Base-by-base conservation (phyloP, 1,140 invertebrate genomes). In the Halictus rubicundus region DNA sequence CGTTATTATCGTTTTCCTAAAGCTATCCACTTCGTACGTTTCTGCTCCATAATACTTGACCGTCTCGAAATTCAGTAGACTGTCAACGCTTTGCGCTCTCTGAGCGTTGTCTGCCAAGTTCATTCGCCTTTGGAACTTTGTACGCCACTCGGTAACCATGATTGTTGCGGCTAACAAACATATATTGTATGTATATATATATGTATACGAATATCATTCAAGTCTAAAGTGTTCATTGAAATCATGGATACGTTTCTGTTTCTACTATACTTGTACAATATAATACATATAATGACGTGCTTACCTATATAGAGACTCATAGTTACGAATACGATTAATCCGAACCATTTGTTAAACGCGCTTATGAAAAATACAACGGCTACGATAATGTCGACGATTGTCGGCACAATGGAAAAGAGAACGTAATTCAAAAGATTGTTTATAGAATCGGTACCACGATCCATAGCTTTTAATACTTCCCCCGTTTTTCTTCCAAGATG, bases 11-110 rank as follows among this genome's bases (percentile, higher is more conserved):
- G 97, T 96, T 54, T 96, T 95, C 80, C 95, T 94, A 89, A 98
- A 99, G 63, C 95, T 94, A 65, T 97, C 92, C 0, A 98, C 96
- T 94, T 99, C 98, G 92, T 98, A 99, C 14, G 95, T 88, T 92
- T 99, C 98, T 27, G 98, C 98, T 39, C 96, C 97, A 89, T 99
- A 99, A 93, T 99, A 99, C 92, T 99, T 99, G 0, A 99, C 98
- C 7, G 98, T 99, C 94, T 99, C 98, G 94, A 98, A 99, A 93
- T 99, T 99, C 0, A 99, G 94, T 54, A 99, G 93, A n/a, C 98
- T 99, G 91, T 99, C 98, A 0, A 99, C 98, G 78, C 97, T 98
- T 65, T 96, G 95, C n/a, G 97, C 96, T 89, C 97, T 96, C 72
- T 96, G 96, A 66, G 96, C 97, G 93, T 99, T 99, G 89, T 99